Base-by-base conservation (phyloP, 2,797 vertebrate genomes). In the Crotalus adamanteus region DNA sequence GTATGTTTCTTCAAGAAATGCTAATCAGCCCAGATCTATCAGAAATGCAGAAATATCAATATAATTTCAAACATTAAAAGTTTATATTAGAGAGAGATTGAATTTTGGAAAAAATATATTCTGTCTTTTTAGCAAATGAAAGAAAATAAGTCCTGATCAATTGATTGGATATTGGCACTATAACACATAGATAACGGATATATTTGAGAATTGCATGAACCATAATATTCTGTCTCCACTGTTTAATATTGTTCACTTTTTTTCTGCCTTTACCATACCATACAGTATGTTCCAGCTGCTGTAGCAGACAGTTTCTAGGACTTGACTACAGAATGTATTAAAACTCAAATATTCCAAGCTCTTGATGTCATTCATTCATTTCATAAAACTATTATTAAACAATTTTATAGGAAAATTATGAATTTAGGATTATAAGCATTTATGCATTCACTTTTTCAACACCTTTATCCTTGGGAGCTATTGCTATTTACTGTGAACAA, bases 121-220 rank as follows among this genome's bases (percentile, higher is more conserved):
- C 37, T 91, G 2, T 65, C 96, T 93, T 91, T 60, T 91, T 25
- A 94, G 42, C 92, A 31, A 95, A 93, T 7, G 91, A 42, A 88
- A 42, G 0, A 89, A 95, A 92, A 59, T 88, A 3, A 94, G 60
- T 83, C 6, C 91, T 2, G 4, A 95, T 59, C 73, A 92, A 87
- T 42, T 96, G 90, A 96, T 95, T 94, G 93, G 28, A 12, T 92
- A 95, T 93, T 96, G 95, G 93, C 83, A 90, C 91, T 65, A 94
- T 94, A 87, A 90, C 92, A 94, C 37, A 3, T 93, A 25, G 12
- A 57, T 91, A 95, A 93, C 95, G 69, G 31, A 95, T 87, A 96
- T 95, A 94, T 91, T 96, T 95, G 90, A 89, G 18, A 90, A 14
- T 3, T 93, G 18, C 55, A 85, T 92, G 89, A 6, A 93, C 2